A percentile compares a stretch with the other conserved stretches of the same genome.
Conservation (phyloP, 2,888 invertebrate species). For the Clivina fossor region DNA sequence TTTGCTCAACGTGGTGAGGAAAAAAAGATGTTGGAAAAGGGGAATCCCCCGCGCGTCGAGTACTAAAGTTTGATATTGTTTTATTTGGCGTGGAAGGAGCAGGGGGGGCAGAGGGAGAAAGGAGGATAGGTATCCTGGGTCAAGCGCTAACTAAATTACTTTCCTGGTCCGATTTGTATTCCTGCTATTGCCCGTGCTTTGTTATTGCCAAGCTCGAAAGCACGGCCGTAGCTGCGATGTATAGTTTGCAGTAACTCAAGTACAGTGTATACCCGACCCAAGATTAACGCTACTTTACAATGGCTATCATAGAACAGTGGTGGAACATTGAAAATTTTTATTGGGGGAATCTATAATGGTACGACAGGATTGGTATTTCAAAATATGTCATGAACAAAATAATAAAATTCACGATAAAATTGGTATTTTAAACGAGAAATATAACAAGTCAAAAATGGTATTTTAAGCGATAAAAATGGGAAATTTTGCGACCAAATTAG, state of each 20-base stretch:
- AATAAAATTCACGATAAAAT: no score
- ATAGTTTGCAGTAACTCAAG: constrained; percentile 25
- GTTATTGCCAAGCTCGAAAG: no score
- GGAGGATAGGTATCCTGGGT: no score
- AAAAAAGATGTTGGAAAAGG: no score
- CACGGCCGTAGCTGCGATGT: constrained; percentile 32
- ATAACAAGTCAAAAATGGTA: no score
- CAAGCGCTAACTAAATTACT: constrained; percentile 54
- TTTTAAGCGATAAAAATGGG: no score
- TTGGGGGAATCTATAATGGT: neutral
- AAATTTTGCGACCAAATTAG: no score
- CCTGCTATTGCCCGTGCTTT: constrained; percentile 50
- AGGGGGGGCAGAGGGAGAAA: no score
- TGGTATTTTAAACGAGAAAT: no score
- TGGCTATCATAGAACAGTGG: constrained; percentile 3
- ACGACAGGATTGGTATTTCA: neutral
- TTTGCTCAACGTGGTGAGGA: no score
- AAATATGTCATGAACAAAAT: no score
- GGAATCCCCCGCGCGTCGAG: constrained; percentile 45
- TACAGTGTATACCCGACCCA: neutral
- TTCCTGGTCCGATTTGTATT: constrained; percentile 54
- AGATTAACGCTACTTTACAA: neutral
- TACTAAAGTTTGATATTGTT: constrained; percentile 56
- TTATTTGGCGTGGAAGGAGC: constrained; percentile 54
- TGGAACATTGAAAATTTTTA: neutral